Percentiles rank a stretch among this genome's conserved stretches.
Evolutionary conservation across 2,113 vertebrate species (phyloP).

Genomic region (Nyctibius bracteatus): DNA sequence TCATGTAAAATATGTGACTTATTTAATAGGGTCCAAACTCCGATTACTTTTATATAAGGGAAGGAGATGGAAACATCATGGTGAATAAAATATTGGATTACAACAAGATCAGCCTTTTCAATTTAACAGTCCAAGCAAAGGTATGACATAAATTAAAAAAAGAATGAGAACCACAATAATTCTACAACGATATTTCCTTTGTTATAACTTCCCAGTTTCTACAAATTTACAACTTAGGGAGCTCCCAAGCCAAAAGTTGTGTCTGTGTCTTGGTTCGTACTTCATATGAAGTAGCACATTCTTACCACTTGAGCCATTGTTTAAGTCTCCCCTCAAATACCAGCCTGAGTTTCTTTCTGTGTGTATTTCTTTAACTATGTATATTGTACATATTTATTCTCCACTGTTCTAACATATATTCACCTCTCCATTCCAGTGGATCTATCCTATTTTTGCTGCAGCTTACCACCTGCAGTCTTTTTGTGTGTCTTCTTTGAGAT

Average conservation of each 20-base stretch:
- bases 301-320: not conserved
- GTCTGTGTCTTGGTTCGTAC: not conserved
- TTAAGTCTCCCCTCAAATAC: not conserved
- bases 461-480: not conserved
- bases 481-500: not conserved
- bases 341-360: not conserved
- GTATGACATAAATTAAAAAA: slow-evolving; percentile 45
- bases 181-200: not conserved
- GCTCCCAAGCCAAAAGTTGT: not conserved
- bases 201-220: not conserved
- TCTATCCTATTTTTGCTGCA: not conserved
- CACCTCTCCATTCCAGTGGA: not conserved
- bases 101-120: slow-evolving; percentile 63
- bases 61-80: slow-evolving; percentile 61
- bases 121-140: slow-evolving; percentile 70
- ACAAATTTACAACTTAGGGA: not conserved
- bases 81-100: slow-evolving; percentile 72
- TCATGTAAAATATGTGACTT: not conserved
- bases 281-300: not conserved
- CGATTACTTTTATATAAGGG: slow-evolving; percentile 64
- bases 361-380: not conserved
- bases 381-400: not conserved
- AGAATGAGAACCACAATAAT: not conserved
- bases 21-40: slow-evolving; percentile 61
- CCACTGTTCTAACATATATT: not conserved